Conservation (phyloP, 2,888 invertebrate species). For the Sialis lutaria region DNA sequence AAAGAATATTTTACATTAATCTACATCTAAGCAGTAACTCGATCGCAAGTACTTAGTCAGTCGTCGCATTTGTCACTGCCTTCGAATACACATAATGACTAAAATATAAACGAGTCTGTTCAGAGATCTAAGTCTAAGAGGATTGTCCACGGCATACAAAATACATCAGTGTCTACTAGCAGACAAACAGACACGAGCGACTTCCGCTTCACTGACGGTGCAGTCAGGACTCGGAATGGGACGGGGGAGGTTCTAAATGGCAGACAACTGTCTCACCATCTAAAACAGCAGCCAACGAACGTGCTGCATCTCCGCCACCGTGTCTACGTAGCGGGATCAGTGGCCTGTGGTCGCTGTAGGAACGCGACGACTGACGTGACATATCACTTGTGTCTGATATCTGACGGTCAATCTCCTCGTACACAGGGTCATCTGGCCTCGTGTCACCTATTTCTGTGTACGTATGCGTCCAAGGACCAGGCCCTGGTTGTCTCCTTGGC, state of each 20-base stretch:
- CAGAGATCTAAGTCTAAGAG: background rate
- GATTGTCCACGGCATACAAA: background rate
- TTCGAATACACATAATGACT: background rate
- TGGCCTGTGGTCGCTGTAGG: conserved; percentile 68
- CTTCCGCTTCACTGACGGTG: too few species aligned
- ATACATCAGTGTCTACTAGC: background rate
- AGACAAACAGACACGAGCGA: background rate
- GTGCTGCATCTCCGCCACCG: conserved; percentile 35
- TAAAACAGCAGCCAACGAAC: conserved; percentile 56
- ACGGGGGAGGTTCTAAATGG: conserved; percentile 56
- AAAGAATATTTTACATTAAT: conserved; percentile 3
- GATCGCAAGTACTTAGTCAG: background rate
- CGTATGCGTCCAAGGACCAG: conserved; percentile 52
- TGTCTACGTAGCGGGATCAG: conserved; percentile 42
- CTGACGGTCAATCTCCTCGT: conserved; percentile 61
- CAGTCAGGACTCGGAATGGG: conserved; percentile 17
- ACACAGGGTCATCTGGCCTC: conserved; percentile 57
- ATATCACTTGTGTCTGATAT: conserved; percentile 60
- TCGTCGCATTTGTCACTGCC: background rate
- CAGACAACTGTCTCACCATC: conserved; percentile 78
- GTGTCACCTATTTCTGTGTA: conserved; percentile 56
- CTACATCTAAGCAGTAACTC: conserved; percentile 3
- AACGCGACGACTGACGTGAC: conserved; percentile 52
- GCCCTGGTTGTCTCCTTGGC: conserved; percentile 18
- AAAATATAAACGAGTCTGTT: background rate